Conservation (phyloP, 2,113 vertebrate genomes). For the Gadus chalcogrammus region DNA sequence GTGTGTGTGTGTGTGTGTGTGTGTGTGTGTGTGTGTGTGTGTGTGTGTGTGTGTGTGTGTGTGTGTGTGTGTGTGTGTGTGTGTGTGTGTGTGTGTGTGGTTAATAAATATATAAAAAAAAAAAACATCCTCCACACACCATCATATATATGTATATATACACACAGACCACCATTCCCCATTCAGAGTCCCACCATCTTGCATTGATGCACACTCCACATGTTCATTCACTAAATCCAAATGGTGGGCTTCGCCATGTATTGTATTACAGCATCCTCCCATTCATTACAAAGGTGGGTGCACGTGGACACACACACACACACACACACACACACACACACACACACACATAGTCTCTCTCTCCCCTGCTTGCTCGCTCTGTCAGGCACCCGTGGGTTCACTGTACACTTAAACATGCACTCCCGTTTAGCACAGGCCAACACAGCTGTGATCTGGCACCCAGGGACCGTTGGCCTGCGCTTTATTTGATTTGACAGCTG, state of each 20-base stretch:
- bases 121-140: slow-evolving; percentile 7
- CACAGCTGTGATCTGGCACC: slow-evolving; percentile 75
- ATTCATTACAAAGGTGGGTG: slow-evolving; percentile 50
- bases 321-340: slow-evolving; percentile 15
- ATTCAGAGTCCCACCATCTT: slow-evolving; percentile 32
- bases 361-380: slow-evolving; percentile 22
- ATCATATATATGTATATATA: slow-evolving; percentile 19
- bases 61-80: slow-evolving; percentile 20
- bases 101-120: slow-evolving; percentile 11
- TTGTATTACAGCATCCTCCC: slow-evolving; percentile 64
- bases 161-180: slow-evolving; percentile 11
- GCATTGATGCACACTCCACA: slow-evolving; percentile 41
- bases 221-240: slow-evolving; percentile 69
- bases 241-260: slow-evolving; percentile 53
- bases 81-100: not conserved
- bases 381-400: slow-evolving; percentile 57
- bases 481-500: slow-evolving; percentile 74
- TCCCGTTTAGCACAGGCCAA: slow-evolving; percentile 59
- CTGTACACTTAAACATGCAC: slow-evolving; percentile 64
- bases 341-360: slow-evolving; percentile 16
- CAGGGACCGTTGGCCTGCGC: slow-evolving; percentile 68
- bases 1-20: slow-evolving; percentile 25
- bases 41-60: slow-evolving; percentile 10
- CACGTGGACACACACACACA: slow-evolving; percentile 12
- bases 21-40: slow-evolving; percentile 12